Conservation (phyloP, 2,888 invertebrate species). For the Phaonia tiefii region DNA sequence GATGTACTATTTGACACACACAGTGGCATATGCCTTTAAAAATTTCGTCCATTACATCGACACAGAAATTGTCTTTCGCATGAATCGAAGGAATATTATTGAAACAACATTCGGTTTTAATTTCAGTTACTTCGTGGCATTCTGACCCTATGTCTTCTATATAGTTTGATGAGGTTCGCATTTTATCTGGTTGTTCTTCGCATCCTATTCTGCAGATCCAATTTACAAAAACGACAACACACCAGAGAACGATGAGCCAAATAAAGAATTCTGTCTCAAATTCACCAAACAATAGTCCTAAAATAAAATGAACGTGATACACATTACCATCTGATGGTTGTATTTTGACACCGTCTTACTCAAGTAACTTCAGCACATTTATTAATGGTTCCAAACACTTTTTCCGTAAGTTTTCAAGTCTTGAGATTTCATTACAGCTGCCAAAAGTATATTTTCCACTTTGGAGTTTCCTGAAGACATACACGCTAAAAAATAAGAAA, state of each 20-base stretch:
- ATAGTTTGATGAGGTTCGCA: neutral
- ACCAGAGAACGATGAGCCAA: neutral
- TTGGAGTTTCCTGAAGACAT: conserved; percentile 22
- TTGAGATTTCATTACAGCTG: neutral
- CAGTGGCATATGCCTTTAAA: neutral
- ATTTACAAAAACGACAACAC: neutral
- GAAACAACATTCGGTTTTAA: neutral
- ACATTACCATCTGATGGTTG: neutral
- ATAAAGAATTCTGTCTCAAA: too few species aligned
- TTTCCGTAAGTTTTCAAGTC: neutral
- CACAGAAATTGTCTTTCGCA: too few species aligned
- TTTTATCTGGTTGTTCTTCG: neutral
- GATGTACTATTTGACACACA: neutral
- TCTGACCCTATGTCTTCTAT: neutral
- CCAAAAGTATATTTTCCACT: conserved; percentile 26
- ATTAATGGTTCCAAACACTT: too few species aligned
- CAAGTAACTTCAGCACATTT: neutral
- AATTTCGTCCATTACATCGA: neutral
- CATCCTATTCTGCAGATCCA: neutral
- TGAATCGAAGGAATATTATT: too few species aligned
- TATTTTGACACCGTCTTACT: neutral
- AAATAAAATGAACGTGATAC: conserved; percentile 2
- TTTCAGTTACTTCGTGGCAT: neutral
- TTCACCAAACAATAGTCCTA: neutral
- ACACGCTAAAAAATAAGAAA: neutral